A percentile compares a stretch with the other conserved stretches of the same genome.
Conservation (phyloP, 1,140 invertebrate species). For the Callitettix versicolor region DNA sequence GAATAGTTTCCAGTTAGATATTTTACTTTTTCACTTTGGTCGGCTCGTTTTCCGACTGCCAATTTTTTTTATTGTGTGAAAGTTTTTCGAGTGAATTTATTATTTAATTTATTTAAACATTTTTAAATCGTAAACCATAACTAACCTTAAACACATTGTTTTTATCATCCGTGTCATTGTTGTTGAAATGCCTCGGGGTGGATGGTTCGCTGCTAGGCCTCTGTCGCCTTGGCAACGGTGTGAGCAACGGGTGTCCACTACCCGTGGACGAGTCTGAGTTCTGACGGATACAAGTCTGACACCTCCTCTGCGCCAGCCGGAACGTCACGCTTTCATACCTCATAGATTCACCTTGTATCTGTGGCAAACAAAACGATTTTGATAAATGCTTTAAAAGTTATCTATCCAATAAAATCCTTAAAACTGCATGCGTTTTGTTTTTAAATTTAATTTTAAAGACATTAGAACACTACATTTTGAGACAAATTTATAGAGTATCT, state of each 20-base stretch:
- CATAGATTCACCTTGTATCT: conserved; percentile 19
- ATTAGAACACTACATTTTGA: no score
- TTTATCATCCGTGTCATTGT: conserved; percentile 16
- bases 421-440: no score
- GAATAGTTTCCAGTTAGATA: no score
- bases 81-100: no score
- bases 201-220: conserved; percentile 22
- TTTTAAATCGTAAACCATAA: no score
- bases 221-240: conserved; percentile 14
- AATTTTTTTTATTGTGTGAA: no score
- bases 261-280: conserved; percentile 28
- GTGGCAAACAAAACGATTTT: neutral
- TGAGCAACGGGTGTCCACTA: conserved; percentile 25
- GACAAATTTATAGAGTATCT: no score
- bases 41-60: no score
- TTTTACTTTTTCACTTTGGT: no score
- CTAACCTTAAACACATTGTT: conserved; percentile 8
- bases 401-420: no score
- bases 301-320: conserved; percentile 25
- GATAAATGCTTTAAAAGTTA: neutral
- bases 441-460: no score
- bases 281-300: conserved; percentile 28
- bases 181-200: conserved; percentile 22
- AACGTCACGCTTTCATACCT: conserved; percentile 27
- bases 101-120: no score